phyloP scores from a whole-genome alignment of 2,113 vertebrate genomes.

The Silurus asotus region DNA sequence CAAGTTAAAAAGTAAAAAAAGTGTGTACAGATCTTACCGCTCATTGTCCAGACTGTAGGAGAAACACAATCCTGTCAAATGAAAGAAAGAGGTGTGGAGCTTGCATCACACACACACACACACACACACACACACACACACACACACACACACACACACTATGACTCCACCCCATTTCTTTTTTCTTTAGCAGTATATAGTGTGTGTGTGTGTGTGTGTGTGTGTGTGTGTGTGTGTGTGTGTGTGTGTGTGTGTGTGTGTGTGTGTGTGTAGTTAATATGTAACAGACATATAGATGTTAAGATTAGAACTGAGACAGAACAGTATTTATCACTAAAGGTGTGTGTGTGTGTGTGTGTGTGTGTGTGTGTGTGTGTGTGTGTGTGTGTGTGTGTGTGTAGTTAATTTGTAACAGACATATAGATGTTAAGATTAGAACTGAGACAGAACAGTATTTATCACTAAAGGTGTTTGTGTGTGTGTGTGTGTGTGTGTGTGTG shows the following conservation, averaged over 20 bases:
- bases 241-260: neutral
- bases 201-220: too few species aligned
- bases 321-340: neutral
- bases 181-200: neutral
- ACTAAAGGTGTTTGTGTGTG: neutral
- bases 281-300: neutral
- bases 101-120: neutral
- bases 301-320: neutral
- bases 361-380: neutral
- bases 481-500: too few species aligned
- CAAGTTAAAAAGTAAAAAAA: neutral
- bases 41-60: neutral
- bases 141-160: neutral
- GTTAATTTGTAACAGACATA: neutral
- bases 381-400: neutral
- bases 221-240: neutral
- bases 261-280: neutral
- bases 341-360: neutral
- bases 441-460: neutral
- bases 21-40: neutral
- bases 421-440: neutral
- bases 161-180: neutral
- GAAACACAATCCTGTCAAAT: neutral
- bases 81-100: neutral
- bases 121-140: neutral